Evolutionary conservation across 2,797 vertebrate species (phyloP), one percentile per base, ranked within the genome.

Genomic region (Aythya fuligula): DNA sequence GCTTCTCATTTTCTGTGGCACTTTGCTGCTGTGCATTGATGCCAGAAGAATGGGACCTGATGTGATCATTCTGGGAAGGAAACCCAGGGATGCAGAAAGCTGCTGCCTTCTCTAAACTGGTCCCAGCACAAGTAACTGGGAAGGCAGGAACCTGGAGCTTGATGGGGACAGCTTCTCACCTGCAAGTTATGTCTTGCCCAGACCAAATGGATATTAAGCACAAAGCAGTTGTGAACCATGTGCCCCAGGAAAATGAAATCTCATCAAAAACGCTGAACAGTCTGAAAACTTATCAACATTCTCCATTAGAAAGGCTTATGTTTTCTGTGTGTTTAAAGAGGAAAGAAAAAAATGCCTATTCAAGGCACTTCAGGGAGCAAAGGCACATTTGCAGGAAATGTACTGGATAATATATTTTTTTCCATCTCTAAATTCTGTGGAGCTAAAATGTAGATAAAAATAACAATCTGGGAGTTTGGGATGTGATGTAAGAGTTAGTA

Each of bases 401-500:
- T 51, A 66, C 25, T 38, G 62, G 21, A 75, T 75, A 75, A 91
- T 13, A 25, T 51, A 62, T 82, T 45, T 3, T 7, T 3, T 51
- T 43, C 21, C 22, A 2, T 70, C 38, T 84, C 38, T 81, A 84
- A 80, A 86, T 64, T 86, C 25, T 38, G 34, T 19, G 9, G 66
- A 88, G 66, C 51, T 92, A 81, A 88, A 85, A 36, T 72, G 21
- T 18, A 60, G 56, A 80, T 77, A 93, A 93, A 95, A 89, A 84
- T 71, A 94, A 82, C 57, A 67, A 32, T 57, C 47, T 60, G 36
- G 19, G 73, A 88, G 87, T 60, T 86, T 0, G 0, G 21, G 1
- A 0, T 58, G 58, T 75, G 79, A 57, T 28, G 75, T 62, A 41
- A 81, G 41, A 38, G 28, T 53, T 78, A 66, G 47, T 38, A 41